A percentile compares a stretch with the other conserved stretches of the same genome.
phyloP scores from a whole-genome alignment of 1,140 invertebrate genomes.

The Drosophila ogumai region DNA sequence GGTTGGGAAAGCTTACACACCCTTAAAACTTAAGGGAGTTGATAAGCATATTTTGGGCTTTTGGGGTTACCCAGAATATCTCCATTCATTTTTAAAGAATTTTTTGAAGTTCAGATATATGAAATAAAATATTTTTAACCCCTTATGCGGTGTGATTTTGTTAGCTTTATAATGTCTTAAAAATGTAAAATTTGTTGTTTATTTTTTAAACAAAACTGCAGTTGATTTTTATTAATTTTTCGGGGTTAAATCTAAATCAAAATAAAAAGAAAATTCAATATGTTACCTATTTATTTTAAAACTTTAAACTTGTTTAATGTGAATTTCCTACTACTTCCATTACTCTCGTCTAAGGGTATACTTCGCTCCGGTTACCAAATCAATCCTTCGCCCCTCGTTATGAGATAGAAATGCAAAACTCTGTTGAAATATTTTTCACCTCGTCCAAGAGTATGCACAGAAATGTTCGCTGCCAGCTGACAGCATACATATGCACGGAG shows the following conservation, averaged over 20 bases:
- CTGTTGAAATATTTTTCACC: constrained; percentile 23
- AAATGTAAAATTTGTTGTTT: no score
- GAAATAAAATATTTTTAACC: neutral
- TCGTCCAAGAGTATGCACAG: constrained; percentile 28
- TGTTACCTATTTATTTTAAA: neutral
- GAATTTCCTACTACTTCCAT: no score
- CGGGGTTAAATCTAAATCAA: neutral
- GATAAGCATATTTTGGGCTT: no score
- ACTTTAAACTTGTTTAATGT: no score
- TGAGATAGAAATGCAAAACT: constrained; percentile 21
- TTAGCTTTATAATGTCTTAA: neutral
- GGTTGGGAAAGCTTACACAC: no score
- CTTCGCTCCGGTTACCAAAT: neutral
- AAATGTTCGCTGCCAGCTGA: constrained; percentile 26
- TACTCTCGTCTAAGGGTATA: neutral
- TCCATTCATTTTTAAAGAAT: neutral
- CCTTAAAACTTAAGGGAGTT: neutral
- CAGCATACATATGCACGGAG: neutral
- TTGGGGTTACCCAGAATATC: no score
- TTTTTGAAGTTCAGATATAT: neutral
- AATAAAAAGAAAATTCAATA: neutral
- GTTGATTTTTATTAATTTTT: neutral
- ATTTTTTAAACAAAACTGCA: no score
- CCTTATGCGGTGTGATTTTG: neutral
- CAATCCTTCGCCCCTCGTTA: neutral